Conservation (phyloP, 2,888 invertebrate genomes). For the Napeogenes sylphis region DNA sequence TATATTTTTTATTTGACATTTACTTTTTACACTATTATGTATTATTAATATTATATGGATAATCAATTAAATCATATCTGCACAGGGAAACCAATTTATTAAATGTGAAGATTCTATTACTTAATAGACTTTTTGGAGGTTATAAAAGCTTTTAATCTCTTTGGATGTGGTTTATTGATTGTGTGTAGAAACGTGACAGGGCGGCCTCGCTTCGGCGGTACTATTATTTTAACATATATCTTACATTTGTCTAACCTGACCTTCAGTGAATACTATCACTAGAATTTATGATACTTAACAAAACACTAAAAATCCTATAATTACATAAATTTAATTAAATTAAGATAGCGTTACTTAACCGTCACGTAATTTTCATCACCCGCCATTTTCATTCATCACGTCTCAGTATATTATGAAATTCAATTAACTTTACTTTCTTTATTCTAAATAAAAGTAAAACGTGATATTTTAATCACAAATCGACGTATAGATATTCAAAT, state of each 20-base stretch:
- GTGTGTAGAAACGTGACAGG: neutral
- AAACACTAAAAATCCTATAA: too few relatives aligned
- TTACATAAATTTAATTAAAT: neutral
- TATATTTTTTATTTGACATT: too few relatives aligned
- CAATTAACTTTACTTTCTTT: too few relatives aligned
- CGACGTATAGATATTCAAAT: neutral
- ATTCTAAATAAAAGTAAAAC: too few relatives aligned
- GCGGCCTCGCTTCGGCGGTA: neutral
- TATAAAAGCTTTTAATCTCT: neutral
- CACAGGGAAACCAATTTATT: too few relatives aligned
- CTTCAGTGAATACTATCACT: neutral
- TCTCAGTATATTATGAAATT: neutral
- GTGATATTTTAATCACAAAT: too few relatives aligned
- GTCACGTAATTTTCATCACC: neutral
- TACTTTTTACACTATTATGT: too few relatives aligned
- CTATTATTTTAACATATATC: neutral
- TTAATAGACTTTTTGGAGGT: neutral
- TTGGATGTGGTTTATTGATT: neutral
- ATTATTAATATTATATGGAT: too few relatives aligned
- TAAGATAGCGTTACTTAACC: neutral
- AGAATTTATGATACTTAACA: too few relatives aligned
- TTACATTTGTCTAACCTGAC: neutral
- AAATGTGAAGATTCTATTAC: neutral
- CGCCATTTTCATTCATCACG: neutral
- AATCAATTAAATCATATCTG: too few relatives aligned